phyloP scores from a whole-genome alignment of 53 echinoderm and acorn worm genomes.

The Luidia sarsii region DNA sequence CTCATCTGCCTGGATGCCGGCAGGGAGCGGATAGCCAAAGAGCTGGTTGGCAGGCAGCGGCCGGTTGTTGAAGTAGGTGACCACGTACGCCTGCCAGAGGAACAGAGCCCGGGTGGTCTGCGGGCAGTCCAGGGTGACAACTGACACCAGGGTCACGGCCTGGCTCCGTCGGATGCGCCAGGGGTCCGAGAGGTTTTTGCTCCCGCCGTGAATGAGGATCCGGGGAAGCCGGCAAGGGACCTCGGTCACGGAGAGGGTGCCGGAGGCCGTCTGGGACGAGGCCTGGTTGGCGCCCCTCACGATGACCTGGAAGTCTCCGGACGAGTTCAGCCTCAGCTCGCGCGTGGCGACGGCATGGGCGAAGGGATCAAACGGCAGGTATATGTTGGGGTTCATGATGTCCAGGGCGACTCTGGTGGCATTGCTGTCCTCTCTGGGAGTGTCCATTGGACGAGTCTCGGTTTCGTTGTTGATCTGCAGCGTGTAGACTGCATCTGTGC shows the following conservation, averaged over 20 bases:
- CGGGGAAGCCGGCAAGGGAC: constrained; percentile 64
- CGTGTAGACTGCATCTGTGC: constrained; percentile 55
- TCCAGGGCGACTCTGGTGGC: constrained; percentile 44
- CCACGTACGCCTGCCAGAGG: constrained; percentile 56
- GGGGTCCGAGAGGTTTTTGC: constrained; percentile 66
- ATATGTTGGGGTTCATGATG: constrained; percentile 59
- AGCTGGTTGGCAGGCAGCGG: constrained; percentile 66
- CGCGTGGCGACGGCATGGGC: constrained; percentile 52
- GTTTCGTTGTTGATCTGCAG: constrained; percentile 26
- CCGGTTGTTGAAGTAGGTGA: constrained; percentile 38
- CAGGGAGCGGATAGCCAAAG: constrained; percentile 51
- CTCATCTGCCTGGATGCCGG: constrained; percentile 21
- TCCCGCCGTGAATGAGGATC: constrained; percentile 64
- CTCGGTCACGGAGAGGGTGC: constrained; percentile 55
- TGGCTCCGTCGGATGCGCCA: constrained; percentile 56
- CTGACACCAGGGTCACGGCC: constrained; percentile 48
- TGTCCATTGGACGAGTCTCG: neutral
- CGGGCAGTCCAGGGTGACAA: constrained; percentile 57
- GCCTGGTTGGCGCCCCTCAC: constrained; percentile 64
- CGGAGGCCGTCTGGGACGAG: constrained; percentile 34
- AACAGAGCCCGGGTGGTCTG: constrained; percentile 27
- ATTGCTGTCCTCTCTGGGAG: constrained; percentile 40
- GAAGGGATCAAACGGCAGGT: constrained; percentile 72
- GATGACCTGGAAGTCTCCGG: constrained; percentile 49
- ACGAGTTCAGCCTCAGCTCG: constrained; percentile 49